These are phyloP conservation scores for Drepana arcuata DNA, from an alignment of 1,140 invertebrate genomes.

Conservation along the genomic window DNA sequence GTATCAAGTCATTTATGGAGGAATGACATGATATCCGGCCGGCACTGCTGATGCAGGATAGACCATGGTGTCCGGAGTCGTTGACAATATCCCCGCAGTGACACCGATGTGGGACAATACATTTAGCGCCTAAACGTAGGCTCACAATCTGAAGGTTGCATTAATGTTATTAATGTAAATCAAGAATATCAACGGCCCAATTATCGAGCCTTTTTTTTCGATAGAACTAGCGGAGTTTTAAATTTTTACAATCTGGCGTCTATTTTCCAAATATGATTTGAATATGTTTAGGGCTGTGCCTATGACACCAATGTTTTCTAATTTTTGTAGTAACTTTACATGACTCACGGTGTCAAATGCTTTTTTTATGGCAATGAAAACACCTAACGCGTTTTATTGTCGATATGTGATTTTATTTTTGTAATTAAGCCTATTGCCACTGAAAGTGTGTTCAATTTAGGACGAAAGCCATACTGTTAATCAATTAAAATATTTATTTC, in stretches of 20 bases:
- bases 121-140: too few species aligned
- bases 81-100: too few species aligned
- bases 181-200: too few species aligned
- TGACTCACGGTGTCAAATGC: too few species aligned
- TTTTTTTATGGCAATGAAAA: conserved; percentile 1
- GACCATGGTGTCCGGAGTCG: too few species aligned
- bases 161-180: too few species aligned
- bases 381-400: background rate
- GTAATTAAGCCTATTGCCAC: background rate
- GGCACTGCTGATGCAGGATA: too few species aligned
- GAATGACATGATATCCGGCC: too few species aligned
- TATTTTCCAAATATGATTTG: conserved; percentile 1
- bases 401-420: conserved; percentile 1
- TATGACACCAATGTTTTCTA: background rate
- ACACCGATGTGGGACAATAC: too few species aligned
- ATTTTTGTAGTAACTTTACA: background rate
- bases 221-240: too few species aligned
- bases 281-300: background rate
- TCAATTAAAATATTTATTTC: background rate
- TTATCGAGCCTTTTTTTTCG: background rate
- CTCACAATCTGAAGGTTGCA: too few species aligned
- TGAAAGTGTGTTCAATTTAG: conserved; percentile 1
- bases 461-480: background rate
- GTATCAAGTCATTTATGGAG: too few species aligned
- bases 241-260: background rate